Conservation (phyloP, 2,797 vertebrate genomes). For the Buceros bicornis region DNA sequence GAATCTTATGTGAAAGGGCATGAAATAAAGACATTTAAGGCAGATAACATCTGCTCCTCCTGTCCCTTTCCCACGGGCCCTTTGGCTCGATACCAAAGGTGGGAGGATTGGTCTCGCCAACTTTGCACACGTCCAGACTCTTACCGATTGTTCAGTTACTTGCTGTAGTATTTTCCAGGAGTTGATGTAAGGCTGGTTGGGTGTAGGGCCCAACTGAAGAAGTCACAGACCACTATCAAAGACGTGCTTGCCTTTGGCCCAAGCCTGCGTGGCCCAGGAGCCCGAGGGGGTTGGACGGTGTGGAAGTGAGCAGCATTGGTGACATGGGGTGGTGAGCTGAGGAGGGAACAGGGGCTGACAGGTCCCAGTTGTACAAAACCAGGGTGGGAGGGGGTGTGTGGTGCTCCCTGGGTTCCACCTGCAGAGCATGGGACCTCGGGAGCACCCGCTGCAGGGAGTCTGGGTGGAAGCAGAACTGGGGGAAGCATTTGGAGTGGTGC, state of each 20-base stretch:
- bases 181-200: not conserved
- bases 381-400: not conserved
- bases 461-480: too few species aligned
- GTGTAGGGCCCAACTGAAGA: not conserved
- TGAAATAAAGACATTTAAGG: not conserved
- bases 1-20: not conserved
- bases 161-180: not conserved
- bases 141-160: not conserved
- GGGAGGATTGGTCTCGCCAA: not conserved
- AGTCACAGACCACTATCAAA: not conserved
- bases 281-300: not conserved
- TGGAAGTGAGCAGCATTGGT: not conserved
- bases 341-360: fast-evolving
- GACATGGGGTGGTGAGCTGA: not conserved
- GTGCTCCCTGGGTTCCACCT: fast-evolving
- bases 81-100: not conserved
- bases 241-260: not conserved
- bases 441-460: not conserved
- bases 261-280: not conserved
- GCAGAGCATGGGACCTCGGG: not conserved
- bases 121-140: not conserved
- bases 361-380: too few species aligned
- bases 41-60: not conserved
- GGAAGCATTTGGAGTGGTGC: too few species aligned
- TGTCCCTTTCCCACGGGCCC: not conserved